Conservation (phyloP, 1,140 invertebrate genomes). For the Coenobita brevimanus region DNA sequence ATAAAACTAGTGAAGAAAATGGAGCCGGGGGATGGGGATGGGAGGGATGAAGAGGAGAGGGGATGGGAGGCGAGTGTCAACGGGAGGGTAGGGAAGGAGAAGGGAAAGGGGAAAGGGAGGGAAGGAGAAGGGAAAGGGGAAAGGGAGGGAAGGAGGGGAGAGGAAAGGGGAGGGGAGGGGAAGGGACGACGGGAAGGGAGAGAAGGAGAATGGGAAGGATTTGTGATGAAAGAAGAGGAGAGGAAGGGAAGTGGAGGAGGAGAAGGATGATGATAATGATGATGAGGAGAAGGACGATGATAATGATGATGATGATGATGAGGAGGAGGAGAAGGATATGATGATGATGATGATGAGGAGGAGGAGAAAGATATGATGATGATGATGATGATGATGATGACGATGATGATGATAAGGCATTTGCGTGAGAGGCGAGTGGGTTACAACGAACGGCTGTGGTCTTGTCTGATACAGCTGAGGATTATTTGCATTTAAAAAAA, state of each 20-base stretch:
- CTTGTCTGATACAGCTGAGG: too few relatives aligned
- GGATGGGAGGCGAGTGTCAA: background rate
- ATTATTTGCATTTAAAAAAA: too few relatives aligned
- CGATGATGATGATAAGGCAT: too few relatives aligned
- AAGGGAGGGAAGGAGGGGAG: background rate
- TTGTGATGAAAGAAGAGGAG: background rate
- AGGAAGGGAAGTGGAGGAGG: background rate
- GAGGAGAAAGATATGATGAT: too few relatives aligned
- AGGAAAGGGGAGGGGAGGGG: background rate
- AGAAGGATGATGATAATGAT: too few relatives aligned
- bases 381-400: background rate
- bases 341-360: too few relatives aligned
- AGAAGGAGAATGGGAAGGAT: background rate
- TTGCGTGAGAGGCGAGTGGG: too few relatives aligned
- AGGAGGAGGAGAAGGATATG: too few relatives aligned
- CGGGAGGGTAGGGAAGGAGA: background rate
- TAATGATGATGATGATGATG: too few relatives aligned
- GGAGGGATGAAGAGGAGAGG: background rate
- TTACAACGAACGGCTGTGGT: too few relatives aligned
- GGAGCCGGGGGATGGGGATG: background rate
- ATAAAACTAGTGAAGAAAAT: background rate
- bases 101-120: background rate
- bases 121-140: background rate
- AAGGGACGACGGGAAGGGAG: background rate
- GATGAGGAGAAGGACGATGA: too few relatives aligned